Evolutionary conservation across 1,140 invertebrate species (phyloP), one percentile per base, ranked within the genome.

Genomic region (Heliconius hewitsoni): DNA sequence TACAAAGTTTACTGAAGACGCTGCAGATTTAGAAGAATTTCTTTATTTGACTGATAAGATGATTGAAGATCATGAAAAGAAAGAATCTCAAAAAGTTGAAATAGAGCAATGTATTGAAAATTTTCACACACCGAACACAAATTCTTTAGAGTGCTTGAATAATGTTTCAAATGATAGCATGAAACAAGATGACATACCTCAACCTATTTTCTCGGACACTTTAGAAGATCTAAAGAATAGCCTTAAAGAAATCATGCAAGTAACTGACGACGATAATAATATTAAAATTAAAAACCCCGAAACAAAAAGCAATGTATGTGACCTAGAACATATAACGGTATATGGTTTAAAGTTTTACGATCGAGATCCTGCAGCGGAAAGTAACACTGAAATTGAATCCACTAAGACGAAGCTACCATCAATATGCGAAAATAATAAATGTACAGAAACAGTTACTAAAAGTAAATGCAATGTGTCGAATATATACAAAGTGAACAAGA

Each of bases 281-380:
- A 34, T n/a, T 19, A 34, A 27, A 55, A 55, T 73, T 75, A 37
- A 82, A 57, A 80, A 83, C 27, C 23, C 70, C 37, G 80, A 85
- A 39, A 71, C 66, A 5, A 83, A 81, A 30, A 86, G 74, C 83
- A 86, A 88, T 9, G 81, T 91, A 42, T 84, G 82, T 83, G 87
- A 93, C 75, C 85, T 94, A 89, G 91, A 93, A 85, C 92, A 94
- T 71, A 93, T 94, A 72, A 90, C 91, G 39, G 85, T 93, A 42
- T 94, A 92, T 84, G 87, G 88, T 74, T 76, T 91, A 78, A 86
- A 90, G 76, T 83, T 85, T 75, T 84, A 85, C 60, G 84, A 89
- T 74, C 66, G 83, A 79, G 57, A 84, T 74, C 19, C 77, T 74
- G 55, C 27, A 70, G 70, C 80, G 74, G 76, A 83, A 79, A 74